phyloP scores from a whole-genome alignment of 1,140 invertebrate genomes.

The Eurosta solidaginis region DNA sequence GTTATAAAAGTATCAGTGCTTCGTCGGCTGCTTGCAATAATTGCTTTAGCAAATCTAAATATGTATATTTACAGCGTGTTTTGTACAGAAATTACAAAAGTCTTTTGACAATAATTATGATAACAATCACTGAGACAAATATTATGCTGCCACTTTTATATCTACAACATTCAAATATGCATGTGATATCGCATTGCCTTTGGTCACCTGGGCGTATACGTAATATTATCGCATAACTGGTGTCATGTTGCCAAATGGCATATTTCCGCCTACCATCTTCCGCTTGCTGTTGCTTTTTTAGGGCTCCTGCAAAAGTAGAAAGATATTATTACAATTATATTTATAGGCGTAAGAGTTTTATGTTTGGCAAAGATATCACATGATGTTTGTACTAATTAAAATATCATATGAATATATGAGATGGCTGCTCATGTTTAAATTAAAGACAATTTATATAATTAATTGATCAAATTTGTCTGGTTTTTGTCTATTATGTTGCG shows the following conservation, averaged over 20 bases:
- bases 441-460: no score
- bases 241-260: neutral
- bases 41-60: neutral
- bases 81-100: slow-evolving; percentile 21
- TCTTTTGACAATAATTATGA: slow-evolving; percentile 23
- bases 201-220: neutral
- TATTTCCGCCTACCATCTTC: neutral
- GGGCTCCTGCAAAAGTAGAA: no score
- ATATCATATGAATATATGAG: no score
- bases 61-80: no score
- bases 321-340: neutral
- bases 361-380: no score
- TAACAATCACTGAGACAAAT: neutral
- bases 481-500: no score
- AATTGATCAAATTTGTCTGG: no score
- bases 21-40: neutral
- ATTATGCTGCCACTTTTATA: neutral
- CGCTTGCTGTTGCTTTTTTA: neutral
- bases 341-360: neutral
- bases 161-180: neutral
- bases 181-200: neutral
- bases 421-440: no score
- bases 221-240: neutral
- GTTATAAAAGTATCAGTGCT: neutral
- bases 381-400: no score